phyloP scores from a whole-genome alignment of 2,797 vertebrate genomes.

The Erethizon dorsatum region DNA sequence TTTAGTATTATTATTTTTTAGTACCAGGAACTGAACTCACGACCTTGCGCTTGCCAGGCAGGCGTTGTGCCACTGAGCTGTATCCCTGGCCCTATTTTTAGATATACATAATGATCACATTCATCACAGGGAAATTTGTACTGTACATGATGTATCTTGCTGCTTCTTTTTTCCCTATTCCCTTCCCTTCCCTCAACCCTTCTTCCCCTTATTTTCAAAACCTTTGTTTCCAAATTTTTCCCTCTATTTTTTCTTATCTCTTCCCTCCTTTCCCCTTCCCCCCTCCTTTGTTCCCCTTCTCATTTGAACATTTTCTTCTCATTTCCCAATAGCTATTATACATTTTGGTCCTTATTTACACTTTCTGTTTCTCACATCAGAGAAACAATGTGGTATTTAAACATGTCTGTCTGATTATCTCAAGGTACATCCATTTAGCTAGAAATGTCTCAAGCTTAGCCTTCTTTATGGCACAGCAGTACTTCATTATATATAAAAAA shows the following conservation, averaged over 20 bases:
- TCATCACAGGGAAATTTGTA: neutral
- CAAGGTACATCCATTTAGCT: neutral
- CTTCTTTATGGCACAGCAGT: neutral
- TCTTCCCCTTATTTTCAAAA: neutral
- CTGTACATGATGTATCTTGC: too few relatives aligned
- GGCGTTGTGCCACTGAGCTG: too few relatives aligned
- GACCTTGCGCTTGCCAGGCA: too few relatives aligned
- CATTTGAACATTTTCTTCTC: neutral
- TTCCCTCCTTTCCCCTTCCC: neutral
- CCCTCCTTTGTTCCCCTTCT: neutral
- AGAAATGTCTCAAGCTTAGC: neutral
- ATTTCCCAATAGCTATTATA: neutral
- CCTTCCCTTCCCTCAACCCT: neutral
- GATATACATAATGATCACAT: neutral
- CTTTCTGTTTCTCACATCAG: neutral
- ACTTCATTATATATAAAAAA: too few relatives aligned
- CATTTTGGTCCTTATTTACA: neutral
- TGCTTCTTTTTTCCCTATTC: neutral
- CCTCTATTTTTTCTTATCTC: neutral
- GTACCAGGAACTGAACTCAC: too few relatives aligned
- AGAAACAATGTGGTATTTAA: neutral
- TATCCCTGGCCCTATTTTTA: neutral
- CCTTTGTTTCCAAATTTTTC: neutral
- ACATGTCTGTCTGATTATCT: neutral
- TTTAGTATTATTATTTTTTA: neutral